Evolutionary conservation across 1,140 invertebrate genomes (phyloP), one percentile per base, ranked within the genome.

Genomic region (Caenorhabditis latens): DNA sequence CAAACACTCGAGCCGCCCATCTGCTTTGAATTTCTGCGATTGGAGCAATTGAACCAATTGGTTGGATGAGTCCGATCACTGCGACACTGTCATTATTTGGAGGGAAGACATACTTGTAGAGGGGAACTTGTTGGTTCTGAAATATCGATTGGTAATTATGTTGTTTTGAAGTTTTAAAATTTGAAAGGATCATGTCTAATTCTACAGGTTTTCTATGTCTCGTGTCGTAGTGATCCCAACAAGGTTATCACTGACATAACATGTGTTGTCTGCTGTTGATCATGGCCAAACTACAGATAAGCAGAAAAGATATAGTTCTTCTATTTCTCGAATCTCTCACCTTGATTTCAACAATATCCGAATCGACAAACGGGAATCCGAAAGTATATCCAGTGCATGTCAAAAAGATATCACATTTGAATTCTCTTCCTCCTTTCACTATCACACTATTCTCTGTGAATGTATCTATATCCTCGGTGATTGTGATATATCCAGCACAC

Each of bases 61-160:
- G 93, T 89, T 94, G 94, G 58, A 94, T 90, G 48, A 94, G 92
- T 0, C 94, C 94, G 83, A 94, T 94, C 2, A 94, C 90, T n/a
- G 93, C 93, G 55, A 94, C 67, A 1, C 92, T 93, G 0, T 84
- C 88, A n/a, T 92, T 92, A 24, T 90, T 83, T 92, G 93, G 93
- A 21, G 93, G 93, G 58, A 94, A 94, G 53, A 94, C 91, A 87
- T 92, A 93, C 85, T 93, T 94, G 90, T 93, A 94, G 0, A 95
- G 90, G 4, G 93, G 90, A 7, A 94, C 92, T 50, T 91, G 84
- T 85, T 94, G 94, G n/a, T 93, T 87, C 48, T 93, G 84, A 43
- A 71, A 32, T 40, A 65, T 32, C 43, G 46, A 8, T 1, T 14
- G 13, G 32, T 32, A 32, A 32, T 1, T 32, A 32, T 32, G 32